phyloP scores from a whole-genome alignment of 2,113 vertebrate species.

The Dipodomys stephensi region DNA sequence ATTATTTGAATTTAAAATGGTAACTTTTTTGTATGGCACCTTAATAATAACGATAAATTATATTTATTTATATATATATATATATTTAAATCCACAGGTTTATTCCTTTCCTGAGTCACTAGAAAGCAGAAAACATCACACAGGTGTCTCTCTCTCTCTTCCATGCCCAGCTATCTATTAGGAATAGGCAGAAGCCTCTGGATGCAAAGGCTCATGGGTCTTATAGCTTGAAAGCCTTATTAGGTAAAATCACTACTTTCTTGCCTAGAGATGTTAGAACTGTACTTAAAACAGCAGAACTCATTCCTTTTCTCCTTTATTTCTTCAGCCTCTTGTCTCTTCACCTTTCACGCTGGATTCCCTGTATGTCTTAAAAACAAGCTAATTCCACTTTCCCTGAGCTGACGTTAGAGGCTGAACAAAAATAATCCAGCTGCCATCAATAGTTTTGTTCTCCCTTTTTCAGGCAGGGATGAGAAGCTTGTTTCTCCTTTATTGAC shows the following conservation, averaged over 20 bases:
- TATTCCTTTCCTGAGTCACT: background rate
- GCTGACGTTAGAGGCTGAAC: background rate
- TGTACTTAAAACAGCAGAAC: slow-evolving; percentile 33
- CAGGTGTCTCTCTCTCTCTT: background rate
- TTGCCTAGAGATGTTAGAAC: background rate
- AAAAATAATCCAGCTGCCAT: background rate
- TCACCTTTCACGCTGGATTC: background rate
- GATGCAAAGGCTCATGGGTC: background rate
- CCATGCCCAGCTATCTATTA: background rate
- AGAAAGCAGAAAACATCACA: background rate
- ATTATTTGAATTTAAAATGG: too few relatives aligned
- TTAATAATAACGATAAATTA: too few relatives aligned
- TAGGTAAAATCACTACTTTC: background rate
- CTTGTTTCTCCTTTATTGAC: background rate
- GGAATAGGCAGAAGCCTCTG: background rate
- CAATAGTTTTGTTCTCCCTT: background rate
- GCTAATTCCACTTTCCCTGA: background rate
- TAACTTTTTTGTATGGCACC: too few relatives aligned
- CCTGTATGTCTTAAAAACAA: background rate
- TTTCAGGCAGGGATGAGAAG: background rate
- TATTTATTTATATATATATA: too few relatives aligned
- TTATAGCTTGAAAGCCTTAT: background rate
- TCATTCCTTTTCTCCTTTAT: background rate
- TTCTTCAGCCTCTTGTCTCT: background rate
- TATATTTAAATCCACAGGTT: background rate